Evolutionary conservation across 2,113 vertebrate species (phyloP), one percentile per base, ranked within the genome.

Genomic region (Thamnophis sirtalis): DNA sequence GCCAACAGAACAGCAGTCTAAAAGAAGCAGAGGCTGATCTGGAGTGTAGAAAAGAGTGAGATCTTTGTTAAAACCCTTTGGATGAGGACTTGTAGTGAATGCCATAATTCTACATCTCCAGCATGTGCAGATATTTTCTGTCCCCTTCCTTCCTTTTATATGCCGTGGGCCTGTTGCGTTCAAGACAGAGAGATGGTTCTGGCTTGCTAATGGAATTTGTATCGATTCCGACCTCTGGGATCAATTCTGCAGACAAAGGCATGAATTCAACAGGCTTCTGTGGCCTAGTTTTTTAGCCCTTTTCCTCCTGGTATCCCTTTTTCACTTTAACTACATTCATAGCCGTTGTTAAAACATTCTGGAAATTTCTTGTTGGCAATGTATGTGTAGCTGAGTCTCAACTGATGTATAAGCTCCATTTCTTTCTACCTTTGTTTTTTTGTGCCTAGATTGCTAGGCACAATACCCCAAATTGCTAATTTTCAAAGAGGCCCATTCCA

Each of bases 311-410:
- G 5, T 55, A 73, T 63, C 26, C 38, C 28, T 21, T 17, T 22
- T 28, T 38, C 49, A 48, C 13, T 80, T 24, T 3, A 15, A 49
- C 54, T 3, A 4, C 19, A 38, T 50, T 38, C 0, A 84, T 21
- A 0, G 6, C 54, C 1, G 0, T 3, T 33, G 87, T 63, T 19
- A 49, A 51, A 33, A 54, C 21, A 43, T 80, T 38, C 73, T 80
- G 73, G 73, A 80, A 38, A 80, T 38, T 21, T 22, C 73, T 80
- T 80, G 17, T 80, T 43, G 73, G 73, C 33, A 38, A 17, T 21
- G 33, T 21, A 33, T 21, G 68, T 73, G 73, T 80, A 38, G 6
- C 15, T 38, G 68, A 38, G 33, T 21, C 33, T 80, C 73, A 43
- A 43, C 73, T 9, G 3, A 80, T 43, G 33, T 80, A 43, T 43